Base-by-base conservation (phyloP, 2,113 vertebrate species). In the Murina feae region DNA sequence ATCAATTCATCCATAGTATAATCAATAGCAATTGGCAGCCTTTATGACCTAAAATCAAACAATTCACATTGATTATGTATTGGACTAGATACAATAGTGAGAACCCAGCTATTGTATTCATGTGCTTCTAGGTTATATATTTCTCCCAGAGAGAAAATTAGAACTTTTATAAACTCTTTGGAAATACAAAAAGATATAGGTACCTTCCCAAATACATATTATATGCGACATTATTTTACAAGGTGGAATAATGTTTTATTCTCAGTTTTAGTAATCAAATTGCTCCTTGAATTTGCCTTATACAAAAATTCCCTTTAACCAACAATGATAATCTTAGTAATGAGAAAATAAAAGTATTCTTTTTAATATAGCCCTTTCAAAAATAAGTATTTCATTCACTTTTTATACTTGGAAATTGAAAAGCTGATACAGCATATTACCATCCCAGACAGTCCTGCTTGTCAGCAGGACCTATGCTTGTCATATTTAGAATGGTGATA, bases 251-350 rank as follows among this genome's bases (percentile, higher is more conserved):
- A 53, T 84, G 42, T 58, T 92, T 92, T 25, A 49, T 58, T 80
- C 49, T 58, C 51, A 86, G 30, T 76, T 95, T 95, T 90, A 85
- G n/a, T 53, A 92, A 92, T 53, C 72, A 90, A 79, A 75, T 83
- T 49, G 37, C 9, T 53, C 20, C 32, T 79, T 89, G 55, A 92
- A 53, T 44, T 90, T 18, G 53, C 6, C 25, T 55, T 86, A 47
- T 76, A 84, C 18, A 76, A 92, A 80, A 88, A 92, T 72, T 1
- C 12, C 5, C 89, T 91, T 96, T 86, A 95, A 86, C 13, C 6
- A 76, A 74, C 10, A 90, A 55, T 1, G 28, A 63, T 82, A 86
- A 95, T 78, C 65, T 74, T 5, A 60, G 35, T 60, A 90, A 84
- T 71, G 4, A 89, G 49, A 13, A n/a, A 69, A 53, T n/a, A 63